Percentiles rank a stretch among this genome's conserved stretches.
These are phyloP conservation scores for Synergus umbraculus DNA, from an alignment of 2,888 invertebrate genomes.

Conservation along the genomic window DNA sequence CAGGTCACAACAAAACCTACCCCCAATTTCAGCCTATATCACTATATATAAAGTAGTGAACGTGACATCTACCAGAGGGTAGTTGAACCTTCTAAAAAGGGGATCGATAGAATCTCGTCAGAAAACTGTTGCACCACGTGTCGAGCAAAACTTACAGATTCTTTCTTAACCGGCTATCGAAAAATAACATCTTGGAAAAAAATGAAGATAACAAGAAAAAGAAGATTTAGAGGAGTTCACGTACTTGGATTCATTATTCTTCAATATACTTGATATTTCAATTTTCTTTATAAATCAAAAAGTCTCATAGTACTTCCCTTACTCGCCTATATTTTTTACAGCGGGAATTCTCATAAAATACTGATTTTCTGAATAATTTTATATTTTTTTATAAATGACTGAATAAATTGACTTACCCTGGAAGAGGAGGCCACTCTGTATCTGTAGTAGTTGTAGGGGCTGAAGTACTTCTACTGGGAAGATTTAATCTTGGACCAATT, in stretches of 20 bases:
- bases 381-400: no score
- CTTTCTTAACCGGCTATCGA: background rate
- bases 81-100: slow-evolving; percentile 28
- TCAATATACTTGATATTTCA: no score
- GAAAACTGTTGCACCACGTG: background rate
- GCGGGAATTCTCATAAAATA: no score
- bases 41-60: slow-evolving; percentile 46
- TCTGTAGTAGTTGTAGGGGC: slow-evolving; percentile 76
- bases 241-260: no score
- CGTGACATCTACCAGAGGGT: slow-evolving; percentile 52
- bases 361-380: no score
- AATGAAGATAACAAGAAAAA: background rate
- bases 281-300: no score
- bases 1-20: slow-evolving; percentile 61
- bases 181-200: background rate
- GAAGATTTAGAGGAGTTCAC: no score
- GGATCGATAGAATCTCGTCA: background rate
- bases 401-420: slow-evolving; percentile 70
- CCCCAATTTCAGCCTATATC: slow-evolving; percentile 57
- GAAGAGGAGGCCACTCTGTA: slow-evolving; percentile 77
- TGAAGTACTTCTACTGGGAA: slow-evolving; percentile 78
- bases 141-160: background rate
- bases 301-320: no score
- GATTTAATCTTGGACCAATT: slow-evolving; percentile 78
- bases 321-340: no score